Evolutionary conservation across 2,113 vertebrate species (phyloP).

Genomic region (Pedetes capensis): DNA sequence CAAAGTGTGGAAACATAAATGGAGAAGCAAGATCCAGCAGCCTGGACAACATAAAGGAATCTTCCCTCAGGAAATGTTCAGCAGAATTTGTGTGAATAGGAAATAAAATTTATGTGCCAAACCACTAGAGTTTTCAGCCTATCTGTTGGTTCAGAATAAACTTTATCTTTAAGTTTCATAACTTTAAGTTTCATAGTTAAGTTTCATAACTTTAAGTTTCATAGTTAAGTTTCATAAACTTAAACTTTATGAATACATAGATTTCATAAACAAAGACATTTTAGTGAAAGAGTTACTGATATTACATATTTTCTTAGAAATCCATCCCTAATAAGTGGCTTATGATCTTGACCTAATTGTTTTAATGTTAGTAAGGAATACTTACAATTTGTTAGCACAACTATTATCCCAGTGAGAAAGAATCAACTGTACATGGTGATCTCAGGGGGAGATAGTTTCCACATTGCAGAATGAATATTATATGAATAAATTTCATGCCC

Average conservation of each 20-base stretch:
- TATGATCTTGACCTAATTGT: not conserved
- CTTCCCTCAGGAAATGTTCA: not conserved
- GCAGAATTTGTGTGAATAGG: not conserved
- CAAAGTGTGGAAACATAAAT: not conserved
- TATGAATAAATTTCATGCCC: not conserved
- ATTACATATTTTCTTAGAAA: not conserved
- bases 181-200: too few relatives aligned
- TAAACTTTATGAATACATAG: not conserved
- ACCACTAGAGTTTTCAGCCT: not conserved
- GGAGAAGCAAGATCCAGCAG: not conserved
- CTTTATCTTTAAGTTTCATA: not conserved
- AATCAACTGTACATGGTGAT: not conserved
- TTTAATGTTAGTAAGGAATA: not conserved
- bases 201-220: too few relatives aligned
- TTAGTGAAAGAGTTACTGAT: not conserved
- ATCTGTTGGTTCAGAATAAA: not conserved
- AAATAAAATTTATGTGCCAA: not conserved
- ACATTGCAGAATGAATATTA: not conserved
- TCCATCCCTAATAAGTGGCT: not conserved
- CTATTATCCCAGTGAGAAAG: not conserved
- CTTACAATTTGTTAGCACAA: not conserved
- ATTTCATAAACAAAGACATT: not conserved
- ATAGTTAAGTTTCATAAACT: too few relatives aligned
- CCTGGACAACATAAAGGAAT: not conserved
- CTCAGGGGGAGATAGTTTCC: not conserved